Evolutionary conservation across 1,140 invertebrate species (phyloP).

Genomic region (Chelonus insularis): DNA sequence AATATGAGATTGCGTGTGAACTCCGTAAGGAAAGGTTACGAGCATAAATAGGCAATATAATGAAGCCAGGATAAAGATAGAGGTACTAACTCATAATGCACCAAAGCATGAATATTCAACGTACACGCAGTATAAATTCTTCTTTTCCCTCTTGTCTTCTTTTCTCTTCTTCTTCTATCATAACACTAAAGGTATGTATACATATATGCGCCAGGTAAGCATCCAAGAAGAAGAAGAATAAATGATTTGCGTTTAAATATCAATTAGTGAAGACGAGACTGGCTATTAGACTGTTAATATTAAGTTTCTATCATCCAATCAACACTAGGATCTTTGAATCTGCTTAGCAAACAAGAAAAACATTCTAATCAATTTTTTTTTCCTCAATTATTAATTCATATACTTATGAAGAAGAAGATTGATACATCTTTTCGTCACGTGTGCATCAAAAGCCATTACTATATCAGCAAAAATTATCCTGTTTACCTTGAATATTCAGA

Average conservation of each 20-base stretch:
- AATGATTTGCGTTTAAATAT: conserved; percentile 27
- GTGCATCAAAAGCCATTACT: background rate
- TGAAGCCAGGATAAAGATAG: conserved; percentile 34
- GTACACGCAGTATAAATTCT: conserved; percentile 35
- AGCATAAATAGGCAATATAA: conserved; percentile 36
- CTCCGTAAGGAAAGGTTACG: conserved; percentile 33
- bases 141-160: conserved; percentile 10
- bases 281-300: conserved; percentile 16
- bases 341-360: background rate
- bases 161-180: conserved; percentile 4
- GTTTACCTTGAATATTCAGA: background rate
- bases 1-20: conserved; percentile 33
- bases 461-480: background rate
- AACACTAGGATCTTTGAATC: background rate
- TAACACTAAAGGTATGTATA: background rate
- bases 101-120: conserved; percentile 40
- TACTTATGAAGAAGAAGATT: background rate
- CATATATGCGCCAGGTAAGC: background rate
- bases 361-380: background rate
- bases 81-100: conserved; percentile 32
- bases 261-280: conserved; percentile 14
- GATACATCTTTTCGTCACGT: background rate
- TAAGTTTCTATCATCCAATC: background rate
- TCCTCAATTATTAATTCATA: background rate
- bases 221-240: conserved; percentile 8